Conservation (phyloP, 2,113 vertebrate species). For the Chamaetylas fuelleborni region DNA sequence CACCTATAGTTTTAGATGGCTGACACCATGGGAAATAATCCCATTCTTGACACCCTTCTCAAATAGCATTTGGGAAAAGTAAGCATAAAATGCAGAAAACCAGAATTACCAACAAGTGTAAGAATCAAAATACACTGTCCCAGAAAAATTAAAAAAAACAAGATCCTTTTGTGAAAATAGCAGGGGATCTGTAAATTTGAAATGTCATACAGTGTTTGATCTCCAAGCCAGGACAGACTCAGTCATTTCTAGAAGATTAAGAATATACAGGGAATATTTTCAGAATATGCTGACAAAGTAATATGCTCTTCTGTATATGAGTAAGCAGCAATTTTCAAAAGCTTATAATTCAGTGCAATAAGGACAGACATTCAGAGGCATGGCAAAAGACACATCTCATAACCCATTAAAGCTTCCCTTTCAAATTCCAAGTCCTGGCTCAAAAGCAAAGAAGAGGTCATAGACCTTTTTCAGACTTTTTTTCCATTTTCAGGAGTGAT, state of each 20-base stretch:
- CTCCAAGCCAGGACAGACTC: slow-evolving; percentile 16
- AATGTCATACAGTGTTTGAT: slow-evolving; percentile 28
- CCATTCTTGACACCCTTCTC: neutral
- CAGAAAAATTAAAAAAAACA: slow-evolving; percentile 14
- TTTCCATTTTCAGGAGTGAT: neutral
- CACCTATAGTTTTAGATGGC: neutral
- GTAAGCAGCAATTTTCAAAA: slow-evolving; percentile 52
- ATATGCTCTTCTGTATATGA: slow-evolving; percentile 31
- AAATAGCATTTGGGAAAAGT: neutral
- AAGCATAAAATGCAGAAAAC: neutral
- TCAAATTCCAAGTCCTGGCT: neutral
- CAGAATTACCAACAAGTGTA: neutral
- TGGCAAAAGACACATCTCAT: slow-evolving; percentile 16
- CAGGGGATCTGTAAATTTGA: slow-evolving; percentile 20
- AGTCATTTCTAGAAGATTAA: slow-evolving; percentile 41
- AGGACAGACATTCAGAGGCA: neutral
- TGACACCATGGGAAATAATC: neutral
- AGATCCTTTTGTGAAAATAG: slow-evolving; percentile 18
- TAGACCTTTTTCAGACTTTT: neutral
- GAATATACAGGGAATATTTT: slow-evolving; percentile 21
- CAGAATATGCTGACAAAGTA: slow-evolving; percentile 52
- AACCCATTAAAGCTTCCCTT: neutral
- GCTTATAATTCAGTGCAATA: slow-evolving; percentile 35
- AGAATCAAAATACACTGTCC: slow-evolving; percentile 1
- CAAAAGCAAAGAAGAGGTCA: slow-evolving; percentile 7